A percentile compares a stretch with the other conserved stretches of the same genome.
Evolutionary conservation across 2,113 vertebrate species (phyloP).

Genomic region (Mobula birostris): DNA sequence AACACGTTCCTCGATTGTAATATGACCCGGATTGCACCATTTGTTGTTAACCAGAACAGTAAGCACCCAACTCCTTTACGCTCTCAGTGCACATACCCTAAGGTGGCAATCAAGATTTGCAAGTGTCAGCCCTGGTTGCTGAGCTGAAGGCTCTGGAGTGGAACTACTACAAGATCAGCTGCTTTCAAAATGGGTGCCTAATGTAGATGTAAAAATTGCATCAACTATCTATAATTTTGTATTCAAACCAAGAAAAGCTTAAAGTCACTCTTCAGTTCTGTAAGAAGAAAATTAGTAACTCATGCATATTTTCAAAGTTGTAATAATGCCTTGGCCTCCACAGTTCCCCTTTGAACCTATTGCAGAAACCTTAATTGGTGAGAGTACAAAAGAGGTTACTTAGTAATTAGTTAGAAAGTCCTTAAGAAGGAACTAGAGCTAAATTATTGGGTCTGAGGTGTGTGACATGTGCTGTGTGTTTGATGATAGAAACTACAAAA

Average conservation of each 20-base stretch:
- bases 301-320: neutral
- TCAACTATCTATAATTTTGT: constrained; percentile 26
- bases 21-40: too few species aligned
- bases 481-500: neutral
- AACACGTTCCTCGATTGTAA: too few species aligned
- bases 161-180: neutral
- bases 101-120: neutral
- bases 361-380: constrained; percentile 21
- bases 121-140: neutral
- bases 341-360: neutral
- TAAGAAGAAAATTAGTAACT: constrained; percentile 34
- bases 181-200: neutral
- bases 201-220: constrained; percentile 24
- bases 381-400: neutral
- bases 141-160: too few species aligned
- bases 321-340: constrained; percentile 15
- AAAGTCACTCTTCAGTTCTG: neutral
- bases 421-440: neutral
- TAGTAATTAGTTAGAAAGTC: constrained; percentile 30
- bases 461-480: neutral
- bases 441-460: constrained; percentile 4
- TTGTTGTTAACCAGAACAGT: too few species aligned
- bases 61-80: too few species aligned
- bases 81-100: neutral
- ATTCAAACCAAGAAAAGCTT: neutral